Evolutionary conservation across 2,888 invertebrate species (phyloP).

Genomic region (Zhuqinia jingwanae): DNA sequence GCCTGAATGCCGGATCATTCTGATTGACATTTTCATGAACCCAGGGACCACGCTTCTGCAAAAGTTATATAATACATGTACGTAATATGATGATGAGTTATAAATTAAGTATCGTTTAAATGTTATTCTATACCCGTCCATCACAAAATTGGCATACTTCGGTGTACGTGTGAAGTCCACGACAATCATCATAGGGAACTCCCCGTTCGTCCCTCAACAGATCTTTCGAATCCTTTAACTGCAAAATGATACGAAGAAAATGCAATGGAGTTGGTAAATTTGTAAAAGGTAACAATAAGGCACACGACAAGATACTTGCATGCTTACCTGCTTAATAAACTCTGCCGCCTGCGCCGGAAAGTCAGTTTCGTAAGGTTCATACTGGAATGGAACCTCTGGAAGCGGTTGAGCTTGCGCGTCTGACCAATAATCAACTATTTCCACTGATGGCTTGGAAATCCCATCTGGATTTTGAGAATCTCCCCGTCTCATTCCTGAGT

Average conservation of each 20-base stretch:
- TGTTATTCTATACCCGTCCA: not conserved
- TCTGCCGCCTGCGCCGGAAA: not conserved
- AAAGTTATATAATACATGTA: too few species aligned
- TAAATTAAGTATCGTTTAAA: too few species aligned
- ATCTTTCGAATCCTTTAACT: too few species aligned
- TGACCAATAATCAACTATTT: not conserved
- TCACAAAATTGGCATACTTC: not conserved
- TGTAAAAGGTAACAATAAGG: too few species aligned
- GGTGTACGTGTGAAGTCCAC: not conserved
- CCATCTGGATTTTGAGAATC: not conserved
- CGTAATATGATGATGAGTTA: too few species aligned
- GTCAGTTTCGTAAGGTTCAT: not conserved
- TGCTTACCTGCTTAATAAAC: not conserved
- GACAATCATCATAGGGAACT: not conserved
- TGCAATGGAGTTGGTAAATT: too few species aligned
- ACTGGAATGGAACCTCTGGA: not conserved
- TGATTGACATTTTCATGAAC: not conserved
- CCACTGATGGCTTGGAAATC: not conserved
- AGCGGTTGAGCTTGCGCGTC: not conserved
- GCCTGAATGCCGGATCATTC: not conserved
- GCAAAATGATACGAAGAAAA: too few species aligned
- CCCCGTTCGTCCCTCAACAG: not conserved
- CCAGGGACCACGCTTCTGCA: not conserved
- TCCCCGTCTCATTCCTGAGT: not conserved
- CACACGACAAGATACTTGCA: too few species aligned